Evolutionary conservation across 1,140 invertebrate species (phyloP).

Genomic region (Penaeus chinensis): DNA sequence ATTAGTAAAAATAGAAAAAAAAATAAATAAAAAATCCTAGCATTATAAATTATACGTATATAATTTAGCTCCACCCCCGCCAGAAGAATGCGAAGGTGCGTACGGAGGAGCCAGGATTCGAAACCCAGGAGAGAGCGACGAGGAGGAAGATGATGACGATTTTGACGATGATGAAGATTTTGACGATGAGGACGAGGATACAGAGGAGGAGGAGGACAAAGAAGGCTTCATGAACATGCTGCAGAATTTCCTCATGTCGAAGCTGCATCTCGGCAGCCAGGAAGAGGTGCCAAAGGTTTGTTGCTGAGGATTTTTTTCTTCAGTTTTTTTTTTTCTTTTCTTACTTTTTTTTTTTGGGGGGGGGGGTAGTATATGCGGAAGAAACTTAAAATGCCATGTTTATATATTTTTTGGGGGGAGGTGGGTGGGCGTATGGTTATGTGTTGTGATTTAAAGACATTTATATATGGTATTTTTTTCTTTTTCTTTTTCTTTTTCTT

Average conservation of each 20-base stretch:
- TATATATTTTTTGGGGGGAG: no score
- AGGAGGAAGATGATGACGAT: slow-evolving; percentile 18
- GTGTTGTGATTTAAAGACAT: no score
- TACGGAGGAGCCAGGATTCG: slow-evolving; percentile 28
- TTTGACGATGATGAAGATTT: slow-evolving; percentile 34
- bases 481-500: no score
- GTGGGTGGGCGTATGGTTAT: no score
- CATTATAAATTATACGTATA: not conserved
- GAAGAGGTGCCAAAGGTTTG: slow-evolving; percentile 34
- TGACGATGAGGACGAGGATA: slow-evolving; percentile 37
- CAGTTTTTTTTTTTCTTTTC: not conserved
- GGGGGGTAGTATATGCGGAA: not conserved
- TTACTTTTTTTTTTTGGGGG: not conserved
- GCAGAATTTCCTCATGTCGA: slow-evolving; percentile 45
- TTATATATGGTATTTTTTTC: no score
- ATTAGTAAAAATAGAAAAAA: not conserved
- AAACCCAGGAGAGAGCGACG: not conserved
- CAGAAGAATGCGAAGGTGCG: slow-evolving; percentile 28
- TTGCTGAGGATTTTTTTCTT: not conserved
- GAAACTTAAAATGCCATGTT: no score
- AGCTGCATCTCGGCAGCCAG: slow-evolving; percentile 32
- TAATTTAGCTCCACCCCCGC: not conserved
- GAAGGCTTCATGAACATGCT: slow-evolving; percentile 53
- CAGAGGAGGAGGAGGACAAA: slow-evolving; percentile 36
- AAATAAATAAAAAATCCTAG: not conserved